Evolutionary conservation across 2,888 invertebrate species (phyloP), one percentile per base, ranked within the genome.

Genomic region (Perizoma flavofasciatum): DNA sequence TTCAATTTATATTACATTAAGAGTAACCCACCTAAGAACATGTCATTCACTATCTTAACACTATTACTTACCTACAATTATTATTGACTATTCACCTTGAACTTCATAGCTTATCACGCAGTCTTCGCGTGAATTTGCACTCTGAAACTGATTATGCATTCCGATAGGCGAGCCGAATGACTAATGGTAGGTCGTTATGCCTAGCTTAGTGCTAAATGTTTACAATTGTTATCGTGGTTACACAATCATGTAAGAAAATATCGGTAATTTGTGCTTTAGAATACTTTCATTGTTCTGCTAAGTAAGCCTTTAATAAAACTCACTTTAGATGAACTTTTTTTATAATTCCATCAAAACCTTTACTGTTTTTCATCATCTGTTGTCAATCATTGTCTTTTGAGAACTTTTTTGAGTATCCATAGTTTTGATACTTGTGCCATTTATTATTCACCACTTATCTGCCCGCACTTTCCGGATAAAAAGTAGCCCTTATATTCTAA

Each of bases 41-140:
- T 22, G 3, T 22, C 22, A 22, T 6, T 37, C 5, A 37, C 7
- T 37, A 37, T 37, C 37, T 37, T 22, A 22, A 37, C 4, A 37
- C 1, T 5, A 46, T 46, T 46, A 46, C 48, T 49, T 55, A 55
- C 45, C 32, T 54, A 50, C 37, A 7, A 55, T 37, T 37, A 22
- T 4, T 37, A 37, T 46, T 46, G 34, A 49, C 35, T 51, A 49
- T 34, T 49, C 34, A 63, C 67, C 65, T 67, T 65, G 62, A 63
- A 63, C 67, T 65, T 67, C 56, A 49, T 63, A 46, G 52, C 11
- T 48, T 46, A 49, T 52, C 61, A 66, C 66, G 51, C 35, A 6
- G 45, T 9, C 40, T 33, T 11, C 52, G 59, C 62, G 59, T 65
- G 61, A 41, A 34, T 44, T 51, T 48, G 43, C 53, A 49, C 49